These are phyloP conservation scores for Neocrepidodera transversa DNA, from an alignment of 2,888 invertebrate species.

Conservation along the genomic window DNA sequence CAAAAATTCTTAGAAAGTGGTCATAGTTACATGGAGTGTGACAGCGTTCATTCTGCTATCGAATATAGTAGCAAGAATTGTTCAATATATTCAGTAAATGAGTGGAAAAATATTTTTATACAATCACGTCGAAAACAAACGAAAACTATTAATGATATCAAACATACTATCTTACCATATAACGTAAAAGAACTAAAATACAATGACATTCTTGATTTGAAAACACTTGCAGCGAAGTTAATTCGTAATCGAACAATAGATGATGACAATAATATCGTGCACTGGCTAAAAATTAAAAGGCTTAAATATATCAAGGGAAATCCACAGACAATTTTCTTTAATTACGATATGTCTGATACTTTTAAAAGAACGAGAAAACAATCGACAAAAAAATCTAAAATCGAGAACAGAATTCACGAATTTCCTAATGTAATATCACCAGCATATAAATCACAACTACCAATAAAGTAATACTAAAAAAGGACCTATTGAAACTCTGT, in stretches of 20 bases:
- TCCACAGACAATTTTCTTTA: neutral
- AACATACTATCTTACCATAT: too few species aligned
- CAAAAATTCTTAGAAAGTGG: slow-evolving; percentile 35
- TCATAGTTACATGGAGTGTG: slow-evolving; percentile 32
- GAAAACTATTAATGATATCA: too few species aligned
- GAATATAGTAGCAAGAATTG: neutral
- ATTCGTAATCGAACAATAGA: neutral
- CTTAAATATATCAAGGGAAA: neutral
- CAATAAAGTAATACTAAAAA: too few species aligned
- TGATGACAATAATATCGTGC: neutral
- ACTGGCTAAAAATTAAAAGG: neutral
- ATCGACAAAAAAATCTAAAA: too few species aligned
- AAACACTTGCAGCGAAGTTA: neutral
- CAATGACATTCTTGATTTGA: neutral
- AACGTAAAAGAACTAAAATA: neutral
- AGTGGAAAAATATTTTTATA: too few species aligned
- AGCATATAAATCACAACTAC: too few species aligned
- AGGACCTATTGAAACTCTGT: too few species aligned
- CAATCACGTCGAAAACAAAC: too few species aligned
- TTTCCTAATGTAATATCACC: too few species aligned
- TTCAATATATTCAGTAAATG: too few species aligned
- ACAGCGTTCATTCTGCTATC: slow-evolving; percentile 31
- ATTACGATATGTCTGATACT: neutral
- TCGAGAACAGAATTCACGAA: too few species aligned
- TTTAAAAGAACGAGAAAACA: too few species aligned